Conservation (phyloP, 1,140 invertebrate species). For the Asobara japonica region DNA sequence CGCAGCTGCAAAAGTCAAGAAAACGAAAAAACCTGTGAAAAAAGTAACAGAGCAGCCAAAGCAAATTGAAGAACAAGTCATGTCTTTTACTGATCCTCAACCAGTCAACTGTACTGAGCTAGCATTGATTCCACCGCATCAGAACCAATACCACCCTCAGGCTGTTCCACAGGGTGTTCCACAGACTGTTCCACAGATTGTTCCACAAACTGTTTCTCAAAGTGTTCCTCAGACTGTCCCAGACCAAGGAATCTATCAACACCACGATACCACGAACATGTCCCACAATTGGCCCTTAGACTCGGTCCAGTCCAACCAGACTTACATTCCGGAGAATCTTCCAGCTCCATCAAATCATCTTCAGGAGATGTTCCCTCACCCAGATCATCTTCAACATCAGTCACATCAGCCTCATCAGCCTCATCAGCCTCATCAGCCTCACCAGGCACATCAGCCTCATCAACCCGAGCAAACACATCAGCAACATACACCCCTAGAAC, state of each 20-base stretch:
- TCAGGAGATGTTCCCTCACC: slow-evolving; percentile 51
- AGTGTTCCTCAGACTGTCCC: slow-evolving; percentile 12
- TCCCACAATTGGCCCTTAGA: slow-evolving; percentile 62
- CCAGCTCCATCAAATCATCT: slow-evolving; percentile 49
- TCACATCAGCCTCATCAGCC: slow-evolving; percentile 42
- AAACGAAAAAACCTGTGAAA: slow-evolving; percentile 44
- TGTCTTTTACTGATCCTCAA: slow-evolving; percentile 14
- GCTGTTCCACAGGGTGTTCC: too few relatives aligned
- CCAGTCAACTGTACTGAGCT: slow-evolving; percentile 18
- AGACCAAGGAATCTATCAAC: slow-evolving; percentile 38
- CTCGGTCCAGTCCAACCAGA: slow-evolving; percentile 50
- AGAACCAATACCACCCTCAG: slow-evolving; percentile 15
- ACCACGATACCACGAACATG: slow-evolving; percentile 53
- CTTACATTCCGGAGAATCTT: neutral
- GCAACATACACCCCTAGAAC: too few relatives aligned
- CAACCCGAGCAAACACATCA: too few relatives aligned
- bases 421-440: slow-evolving; percentile 37
- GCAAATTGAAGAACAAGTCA: slow-evolving; percentile 16
- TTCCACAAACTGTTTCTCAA: too few relatives aligned
- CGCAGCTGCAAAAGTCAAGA: slow-evolving; percentile 5
- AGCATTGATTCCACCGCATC: neutral
- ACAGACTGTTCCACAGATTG: too few relatives aligned
- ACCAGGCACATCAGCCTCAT: too few relatives aligned
- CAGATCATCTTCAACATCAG: slow-evolving; percentile 33
- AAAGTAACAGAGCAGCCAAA: slow-evolving; percentile 44